A percentile compares a stretch with the other conserved stretches of the same genome.
phyloP scores from a whole-genome alignment of 53 echinoderm and acorn worm genomes.

The Glandiceps talaboti region DNA sequence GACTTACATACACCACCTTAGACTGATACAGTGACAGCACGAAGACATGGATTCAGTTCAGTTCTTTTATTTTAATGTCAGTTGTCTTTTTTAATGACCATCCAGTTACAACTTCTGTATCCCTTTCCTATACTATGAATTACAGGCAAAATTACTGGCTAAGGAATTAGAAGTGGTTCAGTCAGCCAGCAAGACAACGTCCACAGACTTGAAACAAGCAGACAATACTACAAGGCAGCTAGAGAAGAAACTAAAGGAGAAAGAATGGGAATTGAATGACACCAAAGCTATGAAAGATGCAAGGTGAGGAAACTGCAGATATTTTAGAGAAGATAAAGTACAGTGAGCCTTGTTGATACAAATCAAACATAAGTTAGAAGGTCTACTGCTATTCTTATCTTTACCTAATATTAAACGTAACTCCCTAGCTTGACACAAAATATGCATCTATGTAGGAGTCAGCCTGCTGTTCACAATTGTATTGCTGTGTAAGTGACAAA shows the following conservation, averaged over 20 bases:
- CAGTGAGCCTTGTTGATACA: not conserved
- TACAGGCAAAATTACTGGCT: constrained; percentile 68
- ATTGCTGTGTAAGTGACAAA: too few relatives aligned
- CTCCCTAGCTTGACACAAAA: too few relatives aligned
- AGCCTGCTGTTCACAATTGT: too few relatives aligned
- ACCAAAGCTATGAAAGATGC: constrained; percentile 69
- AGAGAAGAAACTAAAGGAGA: constrained; percentile 72
- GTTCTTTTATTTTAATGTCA: too few relatives aligned
- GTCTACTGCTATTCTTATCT: too few relatives aligned
- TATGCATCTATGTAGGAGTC: too few relatives aligned
- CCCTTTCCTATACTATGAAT: not conserved
- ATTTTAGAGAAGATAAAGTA: not conserved
- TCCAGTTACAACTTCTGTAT: too few relatives aligned
- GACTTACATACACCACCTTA: too few relatives aligned
- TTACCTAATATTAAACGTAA: too few relatives aligned
- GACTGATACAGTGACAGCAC: too few relatives aligned
- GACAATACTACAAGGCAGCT: constrained; percentile 37
- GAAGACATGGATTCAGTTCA: too few relatives aligned
- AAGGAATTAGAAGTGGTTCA: constrained; percentile 77
- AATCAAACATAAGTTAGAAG: not conserved
- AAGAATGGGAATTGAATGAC: constrained; percentile 82
- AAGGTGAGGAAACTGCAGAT: constrained; percentile 21
- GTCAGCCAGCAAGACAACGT: constrained; percentile 44
- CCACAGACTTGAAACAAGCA: constrained; percentile 36
- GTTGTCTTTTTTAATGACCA: too few relatives aligned